Evolutionary conservation across 2,888 invertebrate species (phyloP), one percentile per base, ranked within the genome.

Genomic region (Anaspis maculata): DNA sequence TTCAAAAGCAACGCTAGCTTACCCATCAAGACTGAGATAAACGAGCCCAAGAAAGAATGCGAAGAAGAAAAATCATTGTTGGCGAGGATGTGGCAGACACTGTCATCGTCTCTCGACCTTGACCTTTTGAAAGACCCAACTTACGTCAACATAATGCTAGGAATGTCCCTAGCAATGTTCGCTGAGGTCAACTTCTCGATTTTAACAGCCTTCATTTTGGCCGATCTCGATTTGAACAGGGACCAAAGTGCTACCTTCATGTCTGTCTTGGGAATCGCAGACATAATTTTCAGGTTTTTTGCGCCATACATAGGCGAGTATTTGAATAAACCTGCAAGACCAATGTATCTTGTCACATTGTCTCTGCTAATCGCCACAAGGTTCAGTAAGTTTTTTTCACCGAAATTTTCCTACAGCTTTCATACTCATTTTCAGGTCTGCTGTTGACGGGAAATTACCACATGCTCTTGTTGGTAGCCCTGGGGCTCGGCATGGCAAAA

Each of bases 151-250:
- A 76, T 82, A 41, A 70, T 79, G 66, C 36, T 79, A 26, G 82
- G 82, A 10, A 64, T 82, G 56, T 77, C 81, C 0, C 57, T 81
- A 19, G 80, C 79, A 1, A 69, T 78, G 4, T 77, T 79, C 49
- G 78, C 78, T 0, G 83, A 83, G 56, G 69, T 77, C 0, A 82
- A 80, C 51, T 83, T 83, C 53, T 75, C 79, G 0, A 54, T 78
- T 9, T 51, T 82, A 27, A 69, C 77, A 3, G 80, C 81, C 2
- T 76, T 82, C 27, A 80, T 83, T 36, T 59, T 83, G 11, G 69
- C 67, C 25, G 82, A 82, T 45, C 73, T 76, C 64, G 57, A 69
- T 13, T 72, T 79, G 46, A 62, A 67, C 16, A 78, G 72, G 0
- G 51, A 64, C 3, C 62, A 76, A 44, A 78, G 77, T 30, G 79